Evolutionary conservation across 2,113 vertebrate species (phyloP), one percentile per base, ranked within the genome.

Genomic region (Herpetotheres cachinnans): DNA sequence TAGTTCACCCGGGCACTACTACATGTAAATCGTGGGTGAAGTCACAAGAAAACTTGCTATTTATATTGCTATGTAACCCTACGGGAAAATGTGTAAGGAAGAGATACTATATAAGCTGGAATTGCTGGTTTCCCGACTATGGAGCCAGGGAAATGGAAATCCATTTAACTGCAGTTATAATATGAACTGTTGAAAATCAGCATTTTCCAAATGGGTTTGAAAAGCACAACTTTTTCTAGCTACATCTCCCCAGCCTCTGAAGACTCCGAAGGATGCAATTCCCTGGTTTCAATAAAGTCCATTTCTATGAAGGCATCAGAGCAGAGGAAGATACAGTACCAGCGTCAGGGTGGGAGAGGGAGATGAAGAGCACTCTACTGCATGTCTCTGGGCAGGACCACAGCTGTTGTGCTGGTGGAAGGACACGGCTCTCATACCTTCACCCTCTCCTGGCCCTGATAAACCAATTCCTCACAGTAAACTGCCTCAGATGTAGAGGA

Each of bases 291-390:
- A 52, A 27, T 49, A 9, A 47, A 49, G 18, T 19, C 34, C 9
- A 6, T 73, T 91, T 18, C 42, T 40, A 5, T 16, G 30, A 82
- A 72, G 30, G 7, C 10, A 32, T 63, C 18, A 58, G 46, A 76
- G 46, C 25, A 76, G 44, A 71, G 24, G 46, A 76, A 49, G 20
- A n/a, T 55, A 25, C 0, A 0, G 1, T 63, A 20, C 18, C 1
- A 1, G 21, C 34, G 25, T 46, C 46, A 50, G 36, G 8, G 16
- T 49, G 10, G 22, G 18, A 88, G 34, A 50, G 20, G 24, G 54
- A 72, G 26, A 14, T 25, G 32, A 29, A 11, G 18, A 63, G 10
- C 0, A 2, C 7, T 69, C 7, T 69, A 30, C 19, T 61, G 30
- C 19, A 9, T 30, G 10, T 61, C 62, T 27, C 27, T 44, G 29